Conservation (phyloP, 2,888 invertebrate genomes). For the Reticulitermes lucifugus region DNA sequence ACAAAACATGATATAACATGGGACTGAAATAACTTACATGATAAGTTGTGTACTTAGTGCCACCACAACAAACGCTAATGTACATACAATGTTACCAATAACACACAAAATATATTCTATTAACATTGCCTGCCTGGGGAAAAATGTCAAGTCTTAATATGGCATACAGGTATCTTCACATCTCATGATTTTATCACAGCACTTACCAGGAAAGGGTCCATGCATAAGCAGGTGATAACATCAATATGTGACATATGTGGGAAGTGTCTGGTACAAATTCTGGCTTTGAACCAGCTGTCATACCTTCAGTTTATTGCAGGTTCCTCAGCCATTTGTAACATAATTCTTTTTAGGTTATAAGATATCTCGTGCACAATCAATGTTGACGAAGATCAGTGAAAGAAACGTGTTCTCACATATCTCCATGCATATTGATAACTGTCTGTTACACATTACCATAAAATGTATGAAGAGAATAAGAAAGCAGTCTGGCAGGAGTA, state of each 20-base stretch:
- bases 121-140: background rate
- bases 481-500: no score
- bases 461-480: no score
- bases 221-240: no score
- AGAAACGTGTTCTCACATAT: no score
- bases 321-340: no score
- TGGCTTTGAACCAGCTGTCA: no score
- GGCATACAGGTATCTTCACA: background rate
- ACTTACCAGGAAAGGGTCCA: background rate
- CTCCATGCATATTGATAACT: no score
- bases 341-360: no score
- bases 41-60: background rate
- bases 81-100: slow-evolving; percentile 3
- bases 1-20: slow-evolving; percentile 4
- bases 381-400: no score
- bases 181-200: background rate
- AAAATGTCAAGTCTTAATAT: background rate
- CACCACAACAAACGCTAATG: background rate
- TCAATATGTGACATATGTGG: background rate
- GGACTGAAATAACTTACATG: slow-evolving; percentile 7
- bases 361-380: no score
- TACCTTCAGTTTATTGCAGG: no score
- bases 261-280: background rate
- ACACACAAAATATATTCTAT: background rate
- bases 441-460: no score